Conservation (phyloP, 2,797 vertebrate species). For the Pelobates cultripes region DNA sequence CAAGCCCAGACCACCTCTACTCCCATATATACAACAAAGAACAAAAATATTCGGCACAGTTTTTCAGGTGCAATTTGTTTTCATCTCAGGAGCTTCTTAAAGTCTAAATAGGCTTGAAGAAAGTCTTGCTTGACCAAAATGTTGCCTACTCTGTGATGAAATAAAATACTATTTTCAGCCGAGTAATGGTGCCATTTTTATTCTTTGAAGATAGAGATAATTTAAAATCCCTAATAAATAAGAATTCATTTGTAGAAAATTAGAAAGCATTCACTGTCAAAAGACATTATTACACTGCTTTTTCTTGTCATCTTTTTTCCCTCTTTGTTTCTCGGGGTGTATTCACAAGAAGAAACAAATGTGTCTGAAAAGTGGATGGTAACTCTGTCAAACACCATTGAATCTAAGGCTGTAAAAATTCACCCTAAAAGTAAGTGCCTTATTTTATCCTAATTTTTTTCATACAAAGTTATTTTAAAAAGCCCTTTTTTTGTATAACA, state of each 20-base stretch:
- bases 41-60: too few species aligned
- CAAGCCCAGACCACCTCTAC: too few species aligned
- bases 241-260: conserved; percentile 16
- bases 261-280: conserved; percentile 38
- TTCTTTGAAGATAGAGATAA: too few species aligned
- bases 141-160: too few species aligned
- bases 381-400: conserved; percentile 50
- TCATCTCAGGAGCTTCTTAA: too few species aligned
- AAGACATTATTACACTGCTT: conserved; percentile 45
- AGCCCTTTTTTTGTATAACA: neutral
- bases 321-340: conserved; percentile 46
- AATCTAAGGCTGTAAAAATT: conserved; percentile 52
- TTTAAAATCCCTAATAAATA: conserved; percentile 27
- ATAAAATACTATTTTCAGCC: too few species aligned
- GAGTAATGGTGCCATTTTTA: too few species aligned
- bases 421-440: conserved; percentile 53
- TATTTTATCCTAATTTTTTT: conserved; percentile 50
- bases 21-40: too few species aligned
- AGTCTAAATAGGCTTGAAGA: too few species aligned
- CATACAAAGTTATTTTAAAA: neutral
- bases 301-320: conserved; percentile 46
- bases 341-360: conserved; percentile 52
- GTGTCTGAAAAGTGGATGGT: conserved; percentile 49
- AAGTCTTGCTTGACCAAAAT: too few species aligned
- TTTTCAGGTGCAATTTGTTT: too few species aligned